A percentile compares a stretch with the other conserved stretches of the same genome.
phyloP scores from a whole-genome alignment of 2,888 invertebrate species.

The Noctua janthina region DNA sequence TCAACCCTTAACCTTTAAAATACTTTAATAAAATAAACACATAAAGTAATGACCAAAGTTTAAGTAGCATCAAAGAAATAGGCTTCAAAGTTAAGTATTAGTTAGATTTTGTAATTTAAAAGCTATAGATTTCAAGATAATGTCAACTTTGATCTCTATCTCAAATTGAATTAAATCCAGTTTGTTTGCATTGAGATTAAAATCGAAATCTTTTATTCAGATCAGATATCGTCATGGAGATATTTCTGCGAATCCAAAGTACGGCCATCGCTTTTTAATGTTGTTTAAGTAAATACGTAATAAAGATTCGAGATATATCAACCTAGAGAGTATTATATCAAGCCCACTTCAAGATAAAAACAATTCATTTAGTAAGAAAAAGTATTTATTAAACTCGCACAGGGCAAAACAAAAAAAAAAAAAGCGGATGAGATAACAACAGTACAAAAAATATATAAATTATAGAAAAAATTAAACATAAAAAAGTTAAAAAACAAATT shows the following conservation, averaged over 20 bases:
- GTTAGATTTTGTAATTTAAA: constrained; percentile 43
- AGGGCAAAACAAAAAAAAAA: too few relatives aligned
- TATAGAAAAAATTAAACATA: too few relatives aligned
- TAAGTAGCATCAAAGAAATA: constrained; percentile 23
- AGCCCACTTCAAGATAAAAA: not conserved
- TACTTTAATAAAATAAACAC: constrained; percentile 53
- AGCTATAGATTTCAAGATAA: constrained; percentile 38
- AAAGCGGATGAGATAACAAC: too few relatives aligned
- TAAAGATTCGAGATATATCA: not conserved
- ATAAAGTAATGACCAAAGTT: constrained; percentile 38
- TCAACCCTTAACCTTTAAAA: constrained; percentile 34
- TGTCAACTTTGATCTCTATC: constrained; percentile 43
- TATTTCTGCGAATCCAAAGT: not conserved
- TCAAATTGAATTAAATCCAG: constrained; percentile 38
- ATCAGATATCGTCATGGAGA: constrained; percentile 30
- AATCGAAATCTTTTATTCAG: constrained; percentile 46
- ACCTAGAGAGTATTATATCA: not conserved
- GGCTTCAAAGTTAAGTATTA: constrained; percentile 22
- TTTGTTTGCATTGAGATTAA: constrained; percentile 25
- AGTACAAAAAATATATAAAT: too few relatives aligned
- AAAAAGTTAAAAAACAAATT: too few relatives aligned
- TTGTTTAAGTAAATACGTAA: not conserved
- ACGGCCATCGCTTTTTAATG: constrained; percentile 6
- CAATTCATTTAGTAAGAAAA: too few relatives aligned
- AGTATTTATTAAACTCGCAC: too few relatives aligned